phyloP scores from a whole-genome alignment of 2,113 vertebrate genomes.

The Ploceus nigricollis region DNA sequence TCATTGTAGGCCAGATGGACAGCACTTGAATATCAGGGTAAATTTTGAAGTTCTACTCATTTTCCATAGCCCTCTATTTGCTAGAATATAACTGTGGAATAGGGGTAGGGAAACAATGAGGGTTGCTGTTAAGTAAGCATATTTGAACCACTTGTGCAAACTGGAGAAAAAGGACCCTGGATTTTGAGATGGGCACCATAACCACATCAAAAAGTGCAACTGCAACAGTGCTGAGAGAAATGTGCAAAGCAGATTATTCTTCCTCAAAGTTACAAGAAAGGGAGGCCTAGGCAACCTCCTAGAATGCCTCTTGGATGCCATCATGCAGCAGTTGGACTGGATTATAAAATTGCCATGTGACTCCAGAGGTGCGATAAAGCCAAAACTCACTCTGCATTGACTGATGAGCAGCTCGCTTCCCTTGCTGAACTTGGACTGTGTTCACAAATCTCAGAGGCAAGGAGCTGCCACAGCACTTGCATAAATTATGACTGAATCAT shows the following conservation, averaged over 20 bases:
- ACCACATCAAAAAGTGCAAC: background rate
- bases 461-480: background rate
- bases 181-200: background rate
- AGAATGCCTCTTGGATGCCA: background rate
- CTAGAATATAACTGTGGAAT: background rate
- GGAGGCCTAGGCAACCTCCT: background rate
- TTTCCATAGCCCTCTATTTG: background rate
- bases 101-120: fast-evolving
- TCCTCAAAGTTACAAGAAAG: background rate
- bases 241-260: background rate
- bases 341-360: background rate
- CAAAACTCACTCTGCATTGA: background rate
- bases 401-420: background rate
- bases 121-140: background rate
- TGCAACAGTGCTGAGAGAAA: background rate
- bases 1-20: background rate
- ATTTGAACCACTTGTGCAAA: background rate
- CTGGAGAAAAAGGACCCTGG: background rate
- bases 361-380: background rate
- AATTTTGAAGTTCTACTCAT: background rate
- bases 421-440: background rate
- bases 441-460: background rate
- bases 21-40: background rate
- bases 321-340: background rate
- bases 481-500: background rate